Percentiles rank a stretch among this genome's conserved stretches.
Evolutionary conservation across 2,113 vertebrate genomes (phyloP).

Genomic region (Pampusana beccarii): DNA sequence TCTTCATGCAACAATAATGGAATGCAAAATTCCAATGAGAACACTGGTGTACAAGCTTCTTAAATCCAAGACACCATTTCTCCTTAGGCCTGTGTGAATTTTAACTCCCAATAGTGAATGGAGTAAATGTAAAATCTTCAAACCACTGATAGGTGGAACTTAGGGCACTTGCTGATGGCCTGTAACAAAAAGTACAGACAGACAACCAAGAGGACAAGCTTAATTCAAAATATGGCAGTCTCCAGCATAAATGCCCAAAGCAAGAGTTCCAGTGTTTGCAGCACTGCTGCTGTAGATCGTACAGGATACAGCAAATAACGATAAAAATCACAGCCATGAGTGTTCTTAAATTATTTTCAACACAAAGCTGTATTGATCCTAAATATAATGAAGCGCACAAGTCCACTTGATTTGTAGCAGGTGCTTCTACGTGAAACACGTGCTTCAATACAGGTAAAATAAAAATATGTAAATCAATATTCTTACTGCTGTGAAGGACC

Average conservation of each 20-base stretch:
- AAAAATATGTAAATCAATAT: background rate
- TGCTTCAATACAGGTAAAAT: background rate
- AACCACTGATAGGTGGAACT: background rate
- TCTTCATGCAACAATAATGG: background rate
- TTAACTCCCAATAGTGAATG: background rate
- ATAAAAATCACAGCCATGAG: background rate
- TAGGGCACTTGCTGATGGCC: background rate
- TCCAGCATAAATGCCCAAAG: background rate
- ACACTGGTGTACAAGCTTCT: background rate
- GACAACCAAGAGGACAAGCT: background rate
- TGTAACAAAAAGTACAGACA: background rate
- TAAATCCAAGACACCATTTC: background rate
- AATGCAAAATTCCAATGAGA: background rate
- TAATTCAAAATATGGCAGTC: background rate
- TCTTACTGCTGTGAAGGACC: background rate
- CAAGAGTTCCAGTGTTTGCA: background rate
- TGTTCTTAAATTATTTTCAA: background rate
- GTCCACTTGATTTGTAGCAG: background rate
- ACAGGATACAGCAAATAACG: background rate
- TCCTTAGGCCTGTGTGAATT: background rate
- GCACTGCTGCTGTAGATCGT: background rate
- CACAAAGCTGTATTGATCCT: background rate
- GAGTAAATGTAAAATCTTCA: background rate
- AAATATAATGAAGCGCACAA: rapidly evolving
- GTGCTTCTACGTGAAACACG: background rate